These are phyloP conservation scores for Rhea pennata DNA, from an alignment of 2,113 vertebrate genomes.

Conservation along the genomic window DNA sequence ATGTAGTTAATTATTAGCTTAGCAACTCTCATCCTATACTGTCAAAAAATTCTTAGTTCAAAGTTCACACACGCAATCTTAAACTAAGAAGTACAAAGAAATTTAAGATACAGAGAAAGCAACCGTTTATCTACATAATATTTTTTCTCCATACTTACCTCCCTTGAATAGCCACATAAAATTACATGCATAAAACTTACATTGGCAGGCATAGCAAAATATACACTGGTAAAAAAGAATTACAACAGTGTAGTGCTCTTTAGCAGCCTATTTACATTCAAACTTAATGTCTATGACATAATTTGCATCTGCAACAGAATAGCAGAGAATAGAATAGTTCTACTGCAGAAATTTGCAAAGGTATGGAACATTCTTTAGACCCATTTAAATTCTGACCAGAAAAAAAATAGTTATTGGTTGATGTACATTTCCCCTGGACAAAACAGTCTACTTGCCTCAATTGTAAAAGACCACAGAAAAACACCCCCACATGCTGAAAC, in stretches of 20 bases:
- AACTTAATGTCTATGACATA: accelerated
- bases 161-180: not conserved
- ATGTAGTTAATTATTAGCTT: not conserved
- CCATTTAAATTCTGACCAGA: not conserved
- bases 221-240: not conserved
- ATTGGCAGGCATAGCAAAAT: not conserved
- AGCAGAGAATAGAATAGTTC: not conserved
- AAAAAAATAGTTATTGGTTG: not conserved
- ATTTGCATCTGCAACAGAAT: not conserved
- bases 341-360: not conserved
- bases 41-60: not conserved
- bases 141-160: not conserved
- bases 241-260: not conserved
- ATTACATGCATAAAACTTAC: not conserved
- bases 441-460: not conserved
- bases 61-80: not conserved
- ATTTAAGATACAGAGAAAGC: not conserved
- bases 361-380: not conserved
- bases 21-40: not conserved
- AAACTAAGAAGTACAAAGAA: not conserved
- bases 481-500: not conserved
- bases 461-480: not conserved
- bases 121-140: not conserved
- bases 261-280: not conserved
- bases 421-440: not conserved